Conservation (phyloP, 92 coral and sea anemone genomes). For the Metridium senile region DNA sequence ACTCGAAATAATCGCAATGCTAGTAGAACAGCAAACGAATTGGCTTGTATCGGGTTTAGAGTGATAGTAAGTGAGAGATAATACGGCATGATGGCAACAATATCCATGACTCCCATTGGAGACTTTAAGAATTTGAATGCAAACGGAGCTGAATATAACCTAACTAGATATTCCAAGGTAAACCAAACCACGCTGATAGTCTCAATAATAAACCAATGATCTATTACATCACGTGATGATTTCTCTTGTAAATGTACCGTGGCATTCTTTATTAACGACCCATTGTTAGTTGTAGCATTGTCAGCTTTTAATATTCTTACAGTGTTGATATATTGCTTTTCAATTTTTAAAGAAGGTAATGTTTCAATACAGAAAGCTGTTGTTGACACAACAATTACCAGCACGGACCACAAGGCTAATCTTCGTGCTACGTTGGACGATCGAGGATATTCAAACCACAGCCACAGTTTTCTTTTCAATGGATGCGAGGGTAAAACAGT, state of each 20-base stretch:
- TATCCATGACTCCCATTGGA: slow-evolving; percentile 80
- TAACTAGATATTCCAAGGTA: slow-evolving; percentile 68
- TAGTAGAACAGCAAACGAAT: slow-evolving; percentile 87
- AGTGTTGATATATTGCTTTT: slow-evolving; percentile 6
- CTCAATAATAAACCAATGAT: slow-evolving; percentile 83
- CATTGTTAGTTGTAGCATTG: neutral
- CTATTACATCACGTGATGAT: neutral
- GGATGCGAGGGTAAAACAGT: slow-evolving; percentile 42
- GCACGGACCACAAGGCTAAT: slow-evolving; percentile 69
- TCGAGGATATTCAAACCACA: slow-evolving; percentile 82
- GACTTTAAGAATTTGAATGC: slow-evolving; percentile 60
- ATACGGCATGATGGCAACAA: slow-evolving; percentile 80
- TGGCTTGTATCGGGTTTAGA: slow-evolving; percentile 57
- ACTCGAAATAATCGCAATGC: slow-evolving; percentile 90
- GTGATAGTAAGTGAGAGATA: slow-evolving; percentile 69
- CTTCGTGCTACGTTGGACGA: slow-evolving; percentile 63
- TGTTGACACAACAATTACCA: slow-evolving; percentile 76
- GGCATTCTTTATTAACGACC: neutral
- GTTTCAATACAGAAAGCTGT: slow-evolving; percentile 85
- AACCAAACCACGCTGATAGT: slow-evolving; percentile 80
- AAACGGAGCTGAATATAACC: slow-evolving; percentile 69
- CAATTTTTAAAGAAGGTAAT: slow-evolving; percentile 50
- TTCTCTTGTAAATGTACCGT: neutral
- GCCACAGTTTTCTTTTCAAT: slow-evolving; percentile 67
- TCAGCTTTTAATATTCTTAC: neutral